These are phyloP conservation scores for Polia nebulosa DNA, from an alignment of 2,888 invertebrate species.

Conservation along the genomic window DNA sequence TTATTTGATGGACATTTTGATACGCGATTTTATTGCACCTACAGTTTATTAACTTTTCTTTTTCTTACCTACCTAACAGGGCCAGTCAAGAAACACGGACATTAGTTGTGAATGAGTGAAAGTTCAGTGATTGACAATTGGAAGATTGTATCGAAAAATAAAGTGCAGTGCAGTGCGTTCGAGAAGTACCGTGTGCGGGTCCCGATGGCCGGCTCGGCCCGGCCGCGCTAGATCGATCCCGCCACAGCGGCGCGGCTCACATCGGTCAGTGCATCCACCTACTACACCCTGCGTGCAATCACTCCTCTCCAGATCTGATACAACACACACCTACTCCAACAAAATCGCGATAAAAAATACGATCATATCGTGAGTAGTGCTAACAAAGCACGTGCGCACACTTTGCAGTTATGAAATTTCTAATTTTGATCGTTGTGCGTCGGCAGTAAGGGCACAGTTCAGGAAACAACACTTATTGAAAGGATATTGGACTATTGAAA, in stretches of 20 bases:
- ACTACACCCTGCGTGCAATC: constrained; percentile 58
- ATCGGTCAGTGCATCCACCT: constrained; percentile 78
- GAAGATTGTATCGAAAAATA: constrained; percentile 55
- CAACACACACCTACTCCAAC: constrained; percentile 35
- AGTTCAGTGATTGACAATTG: constrained; percentile 57
- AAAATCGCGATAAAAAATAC: constrained; percentile 58
- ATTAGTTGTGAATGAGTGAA: constrained; percentile 54
- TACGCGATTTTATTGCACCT: background rate
- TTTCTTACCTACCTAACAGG: constrained; percentile 39
- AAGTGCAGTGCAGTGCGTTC: constrained; percentile 75
- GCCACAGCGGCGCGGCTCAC: constrained; percentile 77
- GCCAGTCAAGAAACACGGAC: constrained; percentile 29
- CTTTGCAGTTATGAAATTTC: constrained; percentile 55
- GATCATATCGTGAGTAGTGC: constrained; percentile 46
- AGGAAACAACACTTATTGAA: constrained; percentile 54
- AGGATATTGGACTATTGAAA: constrained; percentile 61
- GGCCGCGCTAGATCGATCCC: constrained; percentile 86
- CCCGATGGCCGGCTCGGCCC: constrained; percentile 78
- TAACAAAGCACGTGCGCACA: constrained; percentile 43
- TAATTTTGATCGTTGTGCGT: constrained; percentile 58
- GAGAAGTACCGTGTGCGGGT: constrained; percentile 62
- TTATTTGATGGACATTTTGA: background rate
- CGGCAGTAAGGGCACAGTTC: constrained; percentile 37
- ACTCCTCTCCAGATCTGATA: constrained; percentile 47
- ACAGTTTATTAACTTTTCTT: background rate